Evolutionary conservation across 1,140 invertebrate genomes (phyloP).

Genomic region (Carposina sasakii): DNA sequence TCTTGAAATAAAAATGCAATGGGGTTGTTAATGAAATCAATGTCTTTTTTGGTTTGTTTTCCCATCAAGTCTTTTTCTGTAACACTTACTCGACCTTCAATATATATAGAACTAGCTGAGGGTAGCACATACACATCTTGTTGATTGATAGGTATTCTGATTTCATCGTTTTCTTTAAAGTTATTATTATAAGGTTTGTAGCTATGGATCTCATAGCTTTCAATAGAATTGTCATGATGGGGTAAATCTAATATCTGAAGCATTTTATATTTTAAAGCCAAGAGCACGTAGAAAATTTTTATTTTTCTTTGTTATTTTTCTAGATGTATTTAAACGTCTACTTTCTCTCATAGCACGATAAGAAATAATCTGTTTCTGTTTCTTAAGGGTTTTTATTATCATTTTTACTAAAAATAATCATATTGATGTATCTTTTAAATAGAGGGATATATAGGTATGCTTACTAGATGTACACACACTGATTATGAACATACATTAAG

Average conservation of each 20-base stretch:
- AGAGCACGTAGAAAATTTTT: conserved; percentile 2
- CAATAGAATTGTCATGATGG: background rate
- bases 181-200: conserved; percentile 6
- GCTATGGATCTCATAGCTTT: conserved; percentile 5
- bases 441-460: too few relatives aligned
- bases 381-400: background rate
- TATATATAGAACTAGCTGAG: conserved; percentile 36
- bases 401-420: conserved; percentile 2
- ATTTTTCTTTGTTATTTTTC: conserved; percentile 3
- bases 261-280: background rate
- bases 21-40: conserved; percentile 43
- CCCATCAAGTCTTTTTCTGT: background rate
- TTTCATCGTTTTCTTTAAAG: conserved; percentile 2
- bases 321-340: background rate
- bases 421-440: too few relatives aligned
- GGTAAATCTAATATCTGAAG: background rate
- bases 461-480: conserved; percentile 4
- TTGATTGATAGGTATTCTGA: conserved; percentile 36
- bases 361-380: background rate
- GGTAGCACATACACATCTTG: conserved; percentile 47
- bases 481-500: conserved; percentile 5
- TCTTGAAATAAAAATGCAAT: conserved; percentile 58
- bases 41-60: conserved; percentile 11
- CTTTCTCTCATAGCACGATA: background rate
- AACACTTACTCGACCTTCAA: conserved; percentile 24